phyloP scores from a whole-genome alignment of 2,113 vertebrate genomes.

The Carettochelys insculpta region DNA sequence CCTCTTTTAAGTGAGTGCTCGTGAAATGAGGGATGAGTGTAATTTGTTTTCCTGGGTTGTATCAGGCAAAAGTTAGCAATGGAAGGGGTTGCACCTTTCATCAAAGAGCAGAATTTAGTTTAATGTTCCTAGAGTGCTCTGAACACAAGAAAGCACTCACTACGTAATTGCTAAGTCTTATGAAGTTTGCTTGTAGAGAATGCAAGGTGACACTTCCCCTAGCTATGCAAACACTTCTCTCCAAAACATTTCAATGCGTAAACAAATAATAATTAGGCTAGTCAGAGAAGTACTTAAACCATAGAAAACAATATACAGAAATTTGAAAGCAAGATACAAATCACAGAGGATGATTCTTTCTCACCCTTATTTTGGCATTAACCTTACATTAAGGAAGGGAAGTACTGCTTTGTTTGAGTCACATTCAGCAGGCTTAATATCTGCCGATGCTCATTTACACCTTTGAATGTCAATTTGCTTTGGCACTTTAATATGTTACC shows the following conservation, averaged over 20 bases:
- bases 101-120: constrained; percentile 53
- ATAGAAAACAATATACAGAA: background rate
- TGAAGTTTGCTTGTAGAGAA: constrained; percentile 11
- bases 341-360: background rate
- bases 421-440: background rate
- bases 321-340: background rate
- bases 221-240: background rate
- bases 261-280: background rate
- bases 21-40: no score
- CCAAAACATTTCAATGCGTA: background rate
- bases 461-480: fast-evolving
- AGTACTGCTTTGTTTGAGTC: background rate
- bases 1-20: no score
- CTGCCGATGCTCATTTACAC: background rate
- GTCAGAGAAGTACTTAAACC: background rate
- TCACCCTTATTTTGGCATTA: fast-evolving
- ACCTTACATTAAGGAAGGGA: background rate
- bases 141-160: constrained; percentile 58
- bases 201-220: constrained; percentile 32
- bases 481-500: fast-evolving
- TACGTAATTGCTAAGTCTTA: constrained; percentile 38
- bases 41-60: constrained; percentile 40
- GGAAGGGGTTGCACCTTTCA: constrained; percentile 25
- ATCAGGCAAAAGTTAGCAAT: constrained; percentile 50
- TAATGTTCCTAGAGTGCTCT: constrained; percentile 47